Evolutionary conservation across 2,888 invertebrate species (phyloP), one percentile per base, ranked within the genome.

Genomic region (Ganaspis brasiliensis): DNA sequence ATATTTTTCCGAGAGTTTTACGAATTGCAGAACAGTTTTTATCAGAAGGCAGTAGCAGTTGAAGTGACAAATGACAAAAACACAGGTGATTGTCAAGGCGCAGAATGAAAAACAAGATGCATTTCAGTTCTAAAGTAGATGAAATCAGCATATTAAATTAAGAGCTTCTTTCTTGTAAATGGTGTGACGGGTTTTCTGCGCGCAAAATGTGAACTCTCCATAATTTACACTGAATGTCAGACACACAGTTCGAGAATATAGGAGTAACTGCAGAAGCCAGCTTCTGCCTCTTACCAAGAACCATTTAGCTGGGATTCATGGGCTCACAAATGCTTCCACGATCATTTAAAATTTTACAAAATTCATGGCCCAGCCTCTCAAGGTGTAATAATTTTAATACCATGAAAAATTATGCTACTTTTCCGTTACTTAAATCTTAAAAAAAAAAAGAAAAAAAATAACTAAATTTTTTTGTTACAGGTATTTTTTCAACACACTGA

Each of bases 141-240:
- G 19, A 19, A 52, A 52, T 52, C 19, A 52, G 19, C 19, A 52
- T 52, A 52, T 8, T 19, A 52, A 52, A 19, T 16, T 52, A 52
- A 19, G 19, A 19, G n/a, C 8, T 52, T 52, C 52, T 52, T 52
- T 16, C 52, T 52, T 19, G n/a, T 19, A 14, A 52, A 52, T 52
- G 52, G 19, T 52, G 19, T 52, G 52, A 52, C 52, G 52, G 52
- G 16, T 52, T 52, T 52, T 19, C 52, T 19, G 19, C 9, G 52
- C 24, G 24, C 21, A 26, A 56, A 56, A 56, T 24, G 56, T 26
- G 26, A 26, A 56, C 26, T 56, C 21, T 12, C 63, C 40, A 40
- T 63, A 63, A 63, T 63, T 63, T 63, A 40, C 63, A 63, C 37
- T 21, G 40, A 40, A 24, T 63, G 63, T 63, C 63, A 63, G 40